A percentile compares a stretch with the other conserved stretches of the same genome.
Evolutionary conservation across 2,113 vertebrate species (phyloP).

Genomic region (Cyprinodon tularosa): DNA sequence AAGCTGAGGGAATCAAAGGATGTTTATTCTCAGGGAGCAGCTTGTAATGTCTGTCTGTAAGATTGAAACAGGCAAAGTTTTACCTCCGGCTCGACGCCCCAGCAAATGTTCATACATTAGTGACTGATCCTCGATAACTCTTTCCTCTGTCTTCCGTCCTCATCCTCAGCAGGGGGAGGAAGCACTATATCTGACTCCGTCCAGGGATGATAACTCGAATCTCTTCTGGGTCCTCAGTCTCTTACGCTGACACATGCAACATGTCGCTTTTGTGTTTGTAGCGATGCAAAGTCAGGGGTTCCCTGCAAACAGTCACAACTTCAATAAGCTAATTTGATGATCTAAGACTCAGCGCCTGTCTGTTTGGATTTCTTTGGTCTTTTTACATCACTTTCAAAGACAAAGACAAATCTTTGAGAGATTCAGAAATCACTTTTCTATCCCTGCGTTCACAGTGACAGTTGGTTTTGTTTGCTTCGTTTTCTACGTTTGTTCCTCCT

Average conservation of each 20-base stretch:
- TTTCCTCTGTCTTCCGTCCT: slow-evolving; percentile 45
- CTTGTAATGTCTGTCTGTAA: slow-evolving; percentile 57
- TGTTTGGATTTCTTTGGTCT: slow-evolving; percentile 25
- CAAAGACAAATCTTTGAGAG: slow-evolving; percentile 17
- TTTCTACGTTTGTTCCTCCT: slow-evolving; percentile 21
- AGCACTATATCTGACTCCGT: slow-evolving; percentile 49
- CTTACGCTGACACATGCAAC: slow-evolving; percentile 29
- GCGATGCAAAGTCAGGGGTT: slow-evolving; percentile 10
- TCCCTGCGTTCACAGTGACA: background rate
- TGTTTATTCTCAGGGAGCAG: slow-evolving; percentile 33
- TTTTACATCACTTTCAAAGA: slow-evolving; percentile 26
- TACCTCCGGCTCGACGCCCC: slow-evolving; percentile 50
- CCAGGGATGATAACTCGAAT: slow-evolving; percentile 34
- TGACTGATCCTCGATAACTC: slow-evolving; percentile 56
- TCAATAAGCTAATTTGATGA: slow-evolving; percentile 38
- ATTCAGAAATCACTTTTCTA: background rate
- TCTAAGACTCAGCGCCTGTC: slow-evolving; percentile 33
- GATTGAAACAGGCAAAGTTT: slow-evolving; percentile 64
- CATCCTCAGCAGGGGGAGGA: slow-evolving; percentile 42
- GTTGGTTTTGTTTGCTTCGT: slow-evolving; percentile 35
- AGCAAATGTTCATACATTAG: slow-evolving; percentile 46
- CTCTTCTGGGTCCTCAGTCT: slow-evolving; percentile 36
- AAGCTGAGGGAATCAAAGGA: slow-evolving; percentile 41
- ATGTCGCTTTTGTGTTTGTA: slow-evolving; percentile 16
- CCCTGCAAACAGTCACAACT: slow-evolving; percentile 4